Conservation (phyloP, 2,113 vertebrate species). For the Rhinoptilus africanus region DNA sequence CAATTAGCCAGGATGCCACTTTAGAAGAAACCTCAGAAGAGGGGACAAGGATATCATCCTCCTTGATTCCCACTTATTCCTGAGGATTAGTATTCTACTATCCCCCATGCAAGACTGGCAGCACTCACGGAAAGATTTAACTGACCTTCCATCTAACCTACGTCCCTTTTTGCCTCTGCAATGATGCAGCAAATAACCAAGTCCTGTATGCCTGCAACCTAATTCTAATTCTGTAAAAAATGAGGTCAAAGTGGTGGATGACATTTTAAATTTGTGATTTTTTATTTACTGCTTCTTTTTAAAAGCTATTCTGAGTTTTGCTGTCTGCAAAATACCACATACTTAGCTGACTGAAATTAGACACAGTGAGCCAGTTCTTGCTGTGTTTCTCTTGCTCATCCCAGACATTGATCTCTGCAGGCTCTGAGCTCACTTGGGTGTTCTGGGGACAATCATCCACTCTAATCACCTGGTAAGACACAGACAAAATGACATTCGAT, state of each 20-base stretch:
- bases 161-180: background rate
- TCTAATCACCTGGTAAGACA: conserved; percentile 73
- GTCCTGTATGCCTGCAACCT: background rate
- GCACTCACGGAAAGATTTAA: background rate
- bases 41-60: background rate
- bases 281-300: background rate
- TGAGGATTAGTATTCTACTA: background rate
- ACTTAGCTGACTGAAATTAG: conserved; percentile 88
- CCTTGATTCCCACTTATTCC: background rate
- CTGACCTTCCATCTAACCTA: background rate
- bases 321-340: conserved; percentile 54
- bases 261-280: background rate
- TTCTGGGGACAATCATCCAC: conserved; percentile 70
- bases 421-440: conserved; percentile 66
- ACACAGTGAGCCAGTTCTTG: conserved; percentile 80
- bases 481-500: background rate
- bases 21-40: background rate
- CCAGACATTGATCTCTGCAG: conserved; percentile 46
- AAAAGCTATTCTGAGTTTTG: background rate
- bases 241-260: background rate
- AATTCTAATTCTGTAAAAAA: background rate
- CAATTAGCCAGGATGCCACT: background rate
- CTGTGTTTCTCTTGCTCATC: conserved; percentile 42
- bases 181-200: background rate
- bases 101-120: background rate